Base-by-base conservation (phyloP, 2,888 invertebrate species). In the Aelia acuminata region DNA sequence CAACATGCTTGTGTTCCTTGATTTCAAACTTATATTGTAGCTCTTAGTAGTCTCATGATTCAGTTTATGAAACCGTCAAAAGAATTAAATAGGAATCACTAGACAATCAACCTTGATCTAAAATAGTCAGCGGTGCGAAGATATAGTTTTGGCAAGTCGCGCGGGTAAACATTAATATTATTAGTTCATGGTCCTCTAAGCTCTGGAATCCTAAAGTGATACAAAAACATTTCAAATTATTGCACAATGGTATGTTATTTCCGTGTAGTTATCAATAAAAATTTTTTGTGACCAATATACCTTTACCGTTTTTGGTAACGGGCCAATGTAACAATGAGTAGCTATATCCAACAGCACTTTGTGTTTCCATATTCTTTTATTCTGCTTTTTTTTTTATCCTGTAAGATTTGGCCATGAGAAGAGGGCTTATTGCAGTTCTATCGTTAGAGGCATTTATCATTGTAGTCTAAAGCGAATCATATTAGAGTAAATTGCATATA, bases 151-250 rank as follows among this genome's bases (percentile, higher is more conserved):
- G 63, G 63, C 63, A 70, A 70, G 5, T 70, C 4, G 7, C 7
- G 18, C 31, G 31, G 63, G 35, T 70, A 70, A 70, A 70, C 63
- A 70, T 70, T 70, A 70, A 70, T 70, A 70, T 70, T 70, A 70
- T 70, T 70, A 70, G 63, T 70, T 20, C 63, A 35, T 7, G 31
- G 18, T 35, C 63, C 15, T 20, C 63, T 8, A 31, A 20, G 31
- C 18, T 70, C 63, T 26, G 57, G 57, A 26, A 15, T 26, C 57
- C 57, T 57, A 20, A 50, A 0, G 2, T 48, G 0, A 50, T 20
- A 48, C 15, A 48, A 5, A 50, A 50, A 50, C 18, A 18, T 18
- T 50, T 1, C 18, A 50, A 3, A 20, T 50, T 50, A 47, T 10
- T 47, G 13, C 18, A 3, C 7, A 22, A 4, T 20, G 4, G 22